phyloP scores from a whole-genome alignment of 2,888 invertebrate genomes.

The Microctonus brassicae region DNA sequence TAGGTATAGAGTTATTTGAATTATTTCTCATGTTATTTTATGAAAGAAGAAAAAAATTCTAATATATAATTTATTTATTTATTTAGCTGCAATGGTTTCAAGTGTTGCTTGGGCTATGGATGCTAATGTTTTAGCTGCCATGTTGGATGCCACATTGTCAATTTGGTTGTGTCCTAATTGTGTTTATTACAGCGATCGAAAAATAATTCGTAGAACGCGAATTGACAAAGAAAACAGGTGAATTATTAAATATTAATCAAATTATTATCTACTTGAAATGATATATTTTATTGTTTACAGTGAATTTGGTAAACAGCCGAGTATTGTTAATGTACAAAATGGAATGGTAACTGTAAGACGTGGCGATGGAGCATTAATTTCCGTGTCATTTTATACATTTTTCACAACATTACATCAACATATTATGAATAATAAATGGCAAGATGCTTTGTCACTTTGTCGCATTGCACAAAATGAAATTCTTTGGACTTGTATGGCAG shows the following conservation, averaged over 20 bases:
- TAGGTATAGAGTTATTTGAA: constrained; percentile 54
- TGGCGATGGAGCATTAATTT: constrained; percentile 88
- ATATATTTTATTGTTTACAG: too few species aligned
- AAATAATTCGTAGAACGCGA: constrained; percentile 73
- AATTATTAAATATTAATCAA: too few species aligned
- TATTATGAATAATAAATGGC: constrained; percentile 85
- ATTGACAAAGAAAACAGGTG: constrained; percentile 70
- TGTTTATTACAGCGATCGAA: constrained; percentile 73
- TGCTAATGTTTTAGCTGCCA: constrained; percentile 83
- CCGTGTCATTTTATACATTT: constrained; percentile 63
- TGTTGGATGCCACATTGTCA: constrained; percentile 83
- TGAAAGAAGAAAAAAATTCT: constrained; percentile 1
- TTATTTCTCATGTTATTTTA: background rate
- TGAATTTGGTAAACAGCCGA: constrained; percentile 90
- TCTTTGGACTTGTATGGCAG: constrained; percentile 96
- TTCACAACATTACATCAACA: constrained; percentile 74
- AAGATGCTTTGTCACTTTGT: constrained; percentile 86
- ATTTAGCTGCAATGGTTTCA: constrained; percentile 76
- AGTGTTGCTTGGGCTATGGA: constrained; percentile 81
- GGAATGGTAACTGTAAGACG: constrained; percentile 87
- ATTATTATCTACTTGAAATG: too few species aligned
- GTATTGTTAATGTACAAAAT: constrained; percentile 85
- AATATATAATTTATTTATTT: constrained; percentile 19
- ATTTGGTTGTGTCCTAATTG: constrained; percentile 81
- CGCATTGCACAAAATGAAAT: constrained; percentile 77